These are phyloP conservation scores for Hypocryptadius cinnamomeus DNA, from an alignment of 2,113 vertebrate species.

Conservation along the genomic window DNA sequence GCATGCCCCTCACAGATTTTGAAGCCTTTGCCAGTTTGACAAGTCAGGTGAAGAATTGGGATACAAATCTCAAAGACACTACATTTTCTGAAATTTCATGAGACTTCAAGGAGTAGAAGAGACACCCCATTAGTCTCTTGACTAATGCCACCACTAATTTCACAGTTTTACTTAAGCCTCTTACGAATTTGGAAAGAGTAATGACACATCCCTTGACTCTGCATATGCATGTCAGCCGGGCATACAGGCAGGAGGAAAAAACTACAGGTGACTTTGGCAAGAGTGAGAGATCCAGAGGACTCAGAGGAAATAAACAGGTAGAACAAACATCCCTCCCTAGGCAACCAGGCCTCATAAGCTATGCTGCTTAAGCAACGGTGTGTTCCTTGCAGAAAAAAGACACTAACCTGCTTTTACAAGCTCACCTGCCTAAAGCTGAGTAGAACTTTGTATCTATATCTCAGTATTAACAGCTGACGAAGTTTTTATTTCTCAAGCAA, in stretches of 20 bases:
- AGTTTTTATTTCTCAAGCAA: not conserved
- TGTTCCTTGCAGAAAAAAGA: not conserved
- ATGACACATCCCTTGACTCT: not conserved
- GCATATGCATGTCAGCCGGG: not conserved
- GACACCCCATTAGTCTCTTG: not conserved
- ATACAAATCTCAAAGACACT: not conserved
- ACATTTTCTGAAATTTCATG: not conserved
- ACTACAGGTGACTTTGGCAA: not conserved
- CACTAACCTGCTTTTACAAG: not conserved
- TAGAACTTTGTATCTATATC: accelerated
- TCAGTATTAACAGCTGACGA: not conserved
- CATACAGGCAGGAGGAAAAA: not conserved
- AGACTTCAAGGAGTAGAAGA: not conserved
- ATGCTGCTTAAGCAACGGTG: not conserved
- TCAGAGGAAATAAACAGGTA: not conserved
- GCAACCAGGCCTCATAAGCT: not conserved
- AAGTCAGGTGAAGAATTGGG: not conserved
- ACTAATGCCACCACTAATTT: not conserved
- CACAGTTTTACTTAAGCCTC: not conserved
- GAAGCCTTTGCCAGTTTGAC: not conserved
- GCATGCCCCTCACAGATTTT: not conserved
- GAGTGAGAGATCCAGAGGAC: not conserved
- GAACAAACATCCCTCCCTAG: not conserved
- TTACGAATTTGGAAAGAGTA: not conserved
- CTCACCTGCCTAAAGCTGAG: not conserved